phyloP scores from a whole-genome alignment of 1,140 invertebrate species.

The Drosophila santomea region DNA sequence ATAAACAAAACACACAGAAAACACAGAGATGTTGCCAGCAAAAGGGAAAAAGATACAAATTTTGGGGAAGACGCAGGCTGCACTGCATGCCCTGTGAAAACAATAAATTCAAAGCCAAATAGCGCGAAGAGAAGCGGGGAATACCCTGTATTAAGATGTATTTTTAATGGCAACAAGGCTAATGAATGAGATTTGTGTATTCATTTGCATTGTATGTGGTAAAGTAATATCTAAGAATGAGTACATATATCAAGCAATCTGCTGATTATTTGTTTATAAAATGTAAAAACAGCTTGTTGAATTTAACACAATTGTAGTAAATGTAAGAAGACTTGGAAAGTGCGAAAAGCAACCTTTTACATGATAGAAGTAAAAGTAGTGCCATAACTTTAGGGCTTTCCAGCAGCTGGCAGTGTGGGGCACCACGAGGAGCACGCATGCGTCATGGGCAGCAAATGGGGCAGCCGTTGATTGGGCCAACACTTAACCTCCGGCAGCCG shows the following conservation, averaged over 20 bases:
- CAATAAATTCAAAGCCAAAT: not conserved
- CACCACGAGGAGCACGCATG: constrained; percentile 52
- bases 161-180: too few relatives aligned
- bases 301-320: too few relatives aligned
- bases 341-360: too few relatives aligned
- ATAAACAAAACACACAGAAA: constrained; percentile 55
- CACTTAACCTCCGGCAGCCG: constrained; percentile 68
- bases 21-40: constrained; percentile 32
- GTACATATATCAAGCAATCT: too few relatives aligned
- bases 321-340: too few relatives aligned
- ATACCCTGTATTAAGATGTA: not conserved
- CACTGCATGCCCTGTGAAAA: constrained; percentile 12
- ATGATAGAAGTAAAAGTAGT: too few relatives aligned
- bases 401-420: not conserved
- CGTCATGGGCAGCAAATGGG: constrained; percentile 72
- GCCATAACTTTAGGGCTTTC: too few relatives aligned
- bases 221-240: too few relatives aligned
- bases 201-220: too few relatives aligned
- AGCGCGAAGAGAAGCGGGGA: not conserved
- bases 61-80: constrained; percentile 4
- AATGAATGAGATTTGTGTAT: too few relatives aligned
- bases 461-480: constrained; percentile 74
- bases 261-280: too few relatives aligned
- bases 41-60: not conserved
- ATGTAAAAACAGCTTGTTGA: too few relatives aligned